phyloP scores from a whole-genome alignment of 2,113 vertebrate genomes.

The Holacanthus passer region DNA sequence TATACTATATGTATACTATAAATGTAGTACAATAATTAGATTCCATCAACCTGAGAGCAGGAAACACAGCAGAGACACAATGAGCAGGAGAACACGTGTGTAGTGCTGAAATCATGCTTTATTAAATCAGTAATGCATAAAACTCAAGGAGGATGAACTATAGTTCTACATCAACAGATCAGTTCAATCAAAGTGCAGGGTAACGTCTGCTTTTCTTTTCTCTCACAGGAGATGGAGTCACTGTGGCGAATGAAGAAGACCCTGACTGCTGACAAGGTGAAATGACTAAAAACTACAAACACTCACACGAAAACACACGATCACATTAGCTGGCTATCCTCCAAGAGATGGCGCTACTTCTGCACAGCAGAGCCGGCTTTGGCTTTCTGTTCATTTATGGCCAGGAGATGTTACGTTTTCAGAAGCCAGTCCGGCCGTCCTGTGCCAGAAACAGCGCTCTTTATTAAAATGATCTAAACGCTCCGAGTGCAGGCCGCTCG shows the following conservation, averaged over 20 bases:
- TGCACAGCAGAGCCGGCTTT: conserved; percentile 86
- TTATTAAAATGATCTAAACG: conserved; percentile 75
- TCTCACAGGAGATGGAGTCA: conserved; percentile 83
- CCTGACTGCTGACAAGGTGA: conserved; percentile 81
- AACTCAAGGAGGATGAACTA: conserved; percentile 92
- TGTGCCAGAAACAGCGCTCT: conserved; percentile 89
- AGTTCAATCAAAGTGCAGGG: conserved; percentile 86
- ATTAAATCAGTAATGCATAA: conserved; percentile 91
- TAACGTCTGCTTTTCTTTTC: conserved; percentile 68
- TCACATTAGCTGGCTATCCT: conserved; percentile 86
- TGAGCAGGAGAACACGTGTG: conserved; percentile 26
- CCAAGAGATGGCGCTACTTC: conserved; percentile 90
- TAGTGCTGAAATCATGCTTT: conserved; percentile 99
- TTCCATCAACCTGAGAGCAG: background rate
- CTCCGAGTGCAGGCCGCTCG: conserved; percentile 94
- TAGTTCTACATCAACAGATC: conserved; percentile 88
- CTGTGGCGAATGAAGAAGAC: conserved; percentile 87
- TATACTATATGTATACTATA: too few species aligned
- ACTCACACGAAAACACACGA: conserved; percentile 82
- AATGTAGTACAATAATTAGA: too few species aligned
- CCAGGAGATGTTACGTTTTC: conserved; percentile 90
- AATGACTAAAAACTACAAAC: conserved; percentile 88
- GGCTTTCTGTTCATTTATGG: conserved; percentile 84
- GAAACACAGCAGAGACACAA: conserved; percentile 7
- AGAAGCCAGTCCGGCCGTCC: conserved; percentile 75